Conservation (phyloP, 2,888 invertebrate species). For the Polietes domitor region DNA sequence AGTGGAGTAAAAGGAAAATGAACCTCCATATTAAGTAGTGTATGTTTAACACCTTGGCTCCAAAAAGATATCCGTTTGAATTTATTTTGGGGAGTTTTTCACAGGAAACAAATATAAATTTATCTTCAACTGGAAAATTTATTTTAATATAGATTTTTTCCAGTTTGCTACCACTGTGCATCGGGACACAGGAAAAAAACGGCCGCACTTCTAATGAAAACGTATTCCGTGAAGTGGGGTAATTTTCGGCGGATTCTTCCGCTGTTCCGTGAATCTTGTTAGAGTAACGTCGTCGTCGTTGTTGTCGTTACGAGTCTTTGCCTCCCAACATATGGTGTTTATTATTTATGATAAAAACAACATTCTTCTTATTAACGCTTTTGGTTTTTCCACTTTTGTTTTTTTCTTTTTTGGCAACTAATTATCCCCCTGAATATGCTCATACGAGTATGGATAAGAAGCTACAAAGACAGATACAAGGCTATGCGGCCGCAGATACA, state of each 20-base stretch:
- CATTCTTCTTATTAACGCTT: conserved; percentile 31
- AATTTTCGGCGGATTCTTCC: neutral
- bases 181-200: neutral
- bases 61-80: no score
- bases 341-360: conserved; percentile 28
- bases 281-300: neutral
- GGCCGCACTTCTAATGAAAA: conserved; percentile 6
- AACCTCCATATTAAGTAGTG: no score
- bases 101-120: no score
- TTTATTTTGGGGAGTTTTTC: no score
- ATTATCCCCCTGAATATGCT: conserved; percentile 73
- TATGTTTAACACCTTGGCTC: no score
- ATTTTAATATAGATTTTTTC: no score
- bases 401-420: conserved; percentile 78
- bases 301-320: neutral
- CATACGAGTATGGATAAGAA: neutral
- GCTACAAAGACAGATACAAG: neutral
- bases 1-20: no score
- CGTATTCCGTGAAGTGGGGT: neutral
- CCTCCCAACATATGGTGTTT: conserved; percentile 73
- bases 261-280: conserved; percentile 15
- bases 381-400: conserved; percentile 75
- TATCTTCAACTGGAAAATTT: no score
- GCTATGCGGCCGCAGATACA: neutral
- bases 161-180: conserved; percentile 7